A percentile compares a stretch with the other conserved stretches of the same genome.
These are phyloP conservation scores for Pseudomugil gertrudae DNA, from an alignment of 2,797 vertebrate species.

Conservation along the genomic window DNA sequence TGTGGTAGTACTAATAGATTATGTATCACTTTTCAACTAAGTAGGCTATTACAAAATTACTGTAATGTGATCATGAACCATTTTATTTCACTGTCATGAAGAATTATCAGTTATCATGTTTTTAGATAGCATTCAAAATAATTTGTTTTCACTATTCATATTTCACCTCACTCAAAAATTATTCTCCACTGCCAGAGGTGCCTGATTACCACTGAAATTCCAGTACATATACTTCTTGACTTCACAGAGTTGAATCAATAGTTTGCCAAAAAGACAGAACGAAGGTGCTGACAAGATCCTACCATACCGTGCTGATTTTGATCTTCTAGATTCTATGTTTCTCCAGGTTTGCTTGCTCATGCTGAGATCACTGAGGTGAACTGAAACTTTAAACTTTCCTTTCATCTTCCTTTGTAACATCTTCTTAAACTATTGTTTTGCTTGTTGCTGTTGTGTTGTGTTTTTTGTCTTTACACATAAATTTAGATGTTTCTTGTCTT, in stretches of 20 bases:
- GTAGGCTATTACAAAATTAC: background rate
- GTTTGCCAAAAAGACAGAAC: conserved; percentile 58
- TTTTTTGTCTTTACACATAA: conserved; percentile 5
- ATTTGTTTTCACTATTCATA: conserved; percentile 2
- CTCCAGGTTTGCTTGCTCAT: conserved; percentile 42
- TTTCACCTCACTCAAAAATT: conserved; percentile 24
- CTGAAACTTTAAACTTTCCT: conserved; percentile 53
- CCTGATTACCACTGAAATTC: conserved; percentile 44
- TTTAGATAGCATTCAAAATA: background rate
- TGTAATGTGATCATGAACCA: background rate
- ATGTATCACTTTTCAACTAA: background rate
- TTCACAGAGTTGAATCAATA: conserved; percentile 70
- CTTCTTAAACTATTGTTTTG: conserved; percentile 43
- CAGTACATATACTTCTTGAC: conserved; percentile 49
- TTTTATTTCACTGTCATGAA: background rate
- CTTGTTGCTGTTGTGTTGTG: background rate
- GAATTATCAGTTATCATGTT: too few species aligned
- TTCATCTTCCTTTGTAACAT: conserved; percentile 56
- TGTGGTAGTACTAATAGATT: background rate
- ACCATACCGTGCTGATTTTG: conserved; percentile 50
- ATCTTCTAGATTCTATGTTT: conserved; percentile 43
- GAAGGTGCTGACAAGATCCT: conserved; percentile 54
- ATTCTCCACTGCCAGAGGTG: conserved; percentile 10
- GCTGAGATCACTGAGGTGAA: conserved; percentile 59
- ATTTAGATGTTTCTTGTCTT: conserved; percentile 11